Conservation (phyloP, 2,113 vertebrate species). For the Carettochelys insculpta region DNA sequence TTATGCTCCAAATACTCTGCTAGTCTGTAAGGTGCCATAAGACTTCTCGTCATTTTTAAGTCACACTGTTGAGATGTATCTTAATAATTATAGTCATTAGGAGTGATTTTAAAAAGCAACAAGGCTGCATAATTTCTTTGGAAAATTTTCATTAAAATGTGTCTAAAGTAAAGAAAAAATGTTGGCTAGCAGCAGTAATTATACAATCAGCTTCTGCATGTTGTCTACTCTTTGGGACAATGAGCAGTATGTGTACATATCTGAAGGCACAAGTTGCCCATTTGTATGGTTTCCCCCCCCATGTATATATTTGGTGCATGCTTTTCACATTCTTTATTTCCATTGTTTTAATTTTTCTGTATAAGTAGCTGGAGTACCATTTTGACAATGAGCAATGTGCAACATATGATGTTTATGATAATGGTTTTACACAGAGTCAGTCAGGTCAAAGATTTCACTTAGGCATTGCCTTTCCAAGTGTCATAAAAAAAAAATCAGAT, state of each 20-base stretch:
- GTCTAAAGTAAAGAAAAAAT: neutral
- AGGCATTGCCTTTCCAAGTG: neutral
- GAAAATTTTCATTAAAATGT: neutral
- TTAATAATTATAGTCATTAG: neutral
- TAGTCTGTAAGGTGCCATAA: no score
- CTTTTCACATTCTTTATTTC: neutral
- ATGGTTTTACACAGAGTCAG: neutral
- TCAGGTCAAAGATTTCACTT: neutral
- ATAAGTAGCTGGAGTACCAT: neutral
- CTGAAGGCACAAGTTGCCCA: neutral
- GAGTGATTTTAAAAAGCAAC: neutral
- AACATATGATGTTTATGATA: neutral
- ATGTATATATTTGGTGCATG: neutral
- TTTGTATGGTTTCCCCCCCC: neutral
- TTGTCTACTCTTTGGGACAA: neutral
- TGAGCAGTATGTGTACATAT: neutral
- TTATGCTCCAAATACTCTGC: no score
- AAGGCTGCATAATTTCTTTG: neutral
- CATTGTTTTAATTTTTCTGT: neutral
- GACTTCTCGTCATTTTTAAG: no score
- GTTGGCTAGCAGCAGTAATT: neutral
- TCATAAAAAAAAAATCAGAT: neutral
- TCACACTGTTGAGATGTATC: neutral
- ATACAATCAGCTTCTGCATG: neutral
- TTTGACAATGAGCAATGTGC: neutral